These are phyloP conservation scores for Cylas formicarius DNA, from an alignment of 1,140 invertebrate genomes.

Conservation along the genomic window DNA sequence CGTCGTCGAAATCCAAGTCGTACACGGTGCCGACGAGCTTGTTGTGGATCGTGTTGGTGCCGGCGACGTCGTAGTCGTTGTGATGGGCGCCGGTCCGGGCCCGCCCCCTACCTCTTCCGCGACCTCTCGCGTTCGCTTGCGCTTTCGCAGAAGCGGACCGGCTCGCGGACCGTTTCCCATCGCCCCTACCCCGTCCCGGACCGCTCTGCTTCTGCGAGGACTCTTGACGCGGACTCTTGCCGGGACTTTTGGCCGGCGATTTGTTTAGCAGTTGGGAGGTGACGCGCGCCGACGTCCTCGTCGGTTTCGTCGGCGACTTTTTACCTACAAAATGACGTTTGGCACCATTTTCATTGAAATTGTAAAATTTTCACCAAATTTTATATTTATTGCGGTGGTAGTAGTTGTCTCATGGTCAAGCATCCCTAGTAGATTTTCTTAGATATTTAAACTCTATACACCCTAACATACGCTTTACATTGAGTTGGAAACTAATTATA, in stretches of 20 bases:
- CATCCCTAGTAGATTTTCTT: too few relatives aligned
- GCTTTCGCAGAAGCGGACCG: slow-evolving; percentile 48
- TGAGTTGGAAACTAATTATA: too few relatives aligned
- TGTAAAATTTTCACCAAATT: too few relatives aligned
- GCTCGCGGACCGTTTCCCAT: slow-evolving; percentile 30
- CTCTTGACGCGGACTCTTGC: slow-evolving; percentile 59
- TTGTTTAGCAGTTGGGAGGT: slow-evolving; percentile 52
- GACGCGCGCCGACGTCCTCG: slow-evolving; percentile 54
- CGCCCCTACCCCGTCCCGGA: slow-evolving; percentile 27
- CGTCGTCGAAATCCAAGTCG: slow-evolving; percentile 79
- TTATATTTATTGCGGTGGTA: too few relatives aligned
- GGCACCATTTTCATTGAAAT: too few relatives aligned
- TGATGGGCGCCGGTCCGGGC: slow-evolving; percentile 34
- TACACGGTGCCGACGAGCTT: slow-evolving; percentile 81
- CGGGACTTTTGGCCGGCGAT: slow-evolving; percentile 65
- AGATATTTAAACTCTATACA: too few relatives aligned
- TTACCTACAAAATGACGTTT: slow-evolving; percentile 43
- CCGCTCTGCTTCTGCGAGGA: slow-evolving; percentile 17
- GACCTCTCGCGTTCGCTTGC: slow-evolving; percentile 53
- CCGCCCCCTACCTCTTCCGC: slow-evolving; percentile 62
- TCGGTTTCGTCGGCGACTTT: slow-evolving; percentile 58
- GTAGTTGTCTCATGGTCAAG: too few relatives aligned
- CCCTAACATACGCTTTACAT: too few relatives aligned
- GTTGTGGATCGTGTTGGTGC: slow-evolving; percentile 56
- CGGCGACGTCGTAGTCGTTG: slow-evolving; percentile 39